Evolutionary conservation across 1,140 invertebrate species (phyloP), one percentile per base, ranked within the genome.

Genomic region (Drosophila malerkotliana): DNA sequence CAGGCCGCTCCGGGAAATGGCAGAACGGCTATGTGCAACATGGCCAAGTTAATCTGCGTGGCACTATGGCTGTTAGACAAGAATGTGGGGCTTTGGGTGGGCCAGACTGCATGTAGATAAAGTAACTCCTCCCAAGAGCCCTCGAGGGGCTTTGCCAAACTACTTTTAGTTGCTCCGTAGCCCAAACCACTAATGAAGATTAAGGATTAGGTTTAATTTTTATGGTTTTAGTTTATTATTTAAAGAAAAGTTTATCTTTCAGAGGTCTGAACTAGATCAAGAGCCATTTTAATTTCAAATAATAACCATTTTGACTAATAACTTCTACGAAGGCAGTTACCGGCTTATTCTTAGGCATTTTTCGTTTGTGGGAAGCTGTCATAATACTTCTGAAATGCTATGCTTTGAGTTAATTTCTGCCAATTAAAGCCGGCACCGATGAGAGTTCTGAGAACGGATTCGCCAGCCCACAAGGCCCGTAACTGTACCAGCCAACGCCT

Each of bases 371-470:
- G 30, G 15, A 28, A 67, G 18, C 51, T 69, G 26, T 8, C 41
- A 39, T 9, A 48, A 18, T 32, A 41, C 66, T 32, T 24, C 64
- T 26, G n/a, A 57, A 57, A 41, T 69, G 48, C 18, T 12, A 18
- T 41, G 15, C 21, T 14, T 14, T 8, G 8, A 57, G 41, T 18
- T 57, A 41, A 69, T 57, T 37, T 55, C 32, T 68, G 30, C 41
- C 66, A 69, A 68, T 69, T 69, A 68, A 24, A 57, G 64, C 41
- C 57, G 51, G 63, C 53, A 37, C 64, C 68, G 57, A 51, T 24
- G 34, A 67, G 26, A 28, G 64, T 69, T 69, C 53, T 24, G 44
- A 67, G 63, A 67, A 67, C 60, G 64, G 63, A 69, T 69, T 67
- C 14, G 63, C 66, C 62, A 68, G 53, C 62, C 63, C 53, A 68